These are phyloP conservation scores for Tapirus indicus DNA, from an alignment of 2,797 vertebrate genomes.

Conservation along the genomic window DNA sequence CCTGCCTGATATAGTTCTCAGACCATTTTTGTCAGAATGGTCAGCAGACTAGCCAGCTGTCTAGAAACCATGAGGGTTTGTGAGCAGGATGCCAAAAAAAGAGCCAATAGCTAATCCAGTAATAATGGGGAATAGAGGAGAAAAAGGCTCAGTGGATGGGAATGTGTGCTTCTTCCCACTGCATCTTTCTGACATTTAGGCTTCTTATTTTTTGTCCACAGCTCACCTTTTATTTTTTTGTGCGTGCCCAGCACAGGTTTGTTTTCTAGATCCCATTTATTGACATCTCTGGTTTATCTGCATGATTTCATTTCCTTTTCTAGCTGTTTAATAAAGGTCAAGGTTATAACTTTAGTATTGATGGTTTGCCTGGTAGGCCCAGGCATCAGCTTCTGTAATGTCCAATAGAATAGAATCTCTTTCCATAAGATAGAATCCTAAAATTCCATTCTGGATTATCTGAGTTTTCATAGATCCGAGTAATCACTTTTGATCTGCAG, in stretches of 20 bases:
- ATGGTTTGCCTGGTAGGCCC: constrained; percentile 17
- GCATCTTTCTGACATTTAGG: constrained; percentile 52
- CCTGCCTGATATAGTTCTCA: neutral
- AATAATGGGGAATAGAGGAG: neutral
- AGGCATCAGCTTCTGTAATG: constrained; percentile 55
- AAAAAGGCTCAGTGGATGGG: neutral
- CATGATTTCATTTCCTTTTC: constrained; percentile 63
- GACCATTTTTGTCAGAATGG: constrained; percentile 24
- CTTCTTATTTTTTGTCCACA: constrained; percentile 31
- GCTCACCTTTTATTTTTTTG: constrained; percentile 67
- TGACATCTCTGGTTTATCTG: constrained; percentile 45
- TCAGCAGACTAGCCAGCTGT: neutral
- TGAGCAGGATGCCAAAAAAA: neutral
- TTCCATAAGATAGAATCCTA: neutral
- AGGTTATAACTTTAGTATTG: constrained; percentile 57
- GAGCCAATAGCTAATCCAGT: neutral
- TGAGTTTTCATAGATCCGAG: constrained; percentile 1
- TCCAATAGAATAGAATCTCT: neutral
- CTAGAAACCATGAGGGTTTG: neutral
- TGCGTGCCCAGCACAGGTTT: constrained; percentile 27
- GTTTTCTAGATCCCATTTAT: constrained; percentile 60
- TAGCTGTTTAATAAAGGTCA: constrained; percentile 72
- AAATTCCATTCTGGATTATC: neutral
- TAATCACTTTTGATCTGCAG: constrained; percentile 3
- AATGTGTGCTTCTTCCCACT: neutral